Conservation (phyloP, 2,113 vertebrate species). For the Indri indri region DNA sequence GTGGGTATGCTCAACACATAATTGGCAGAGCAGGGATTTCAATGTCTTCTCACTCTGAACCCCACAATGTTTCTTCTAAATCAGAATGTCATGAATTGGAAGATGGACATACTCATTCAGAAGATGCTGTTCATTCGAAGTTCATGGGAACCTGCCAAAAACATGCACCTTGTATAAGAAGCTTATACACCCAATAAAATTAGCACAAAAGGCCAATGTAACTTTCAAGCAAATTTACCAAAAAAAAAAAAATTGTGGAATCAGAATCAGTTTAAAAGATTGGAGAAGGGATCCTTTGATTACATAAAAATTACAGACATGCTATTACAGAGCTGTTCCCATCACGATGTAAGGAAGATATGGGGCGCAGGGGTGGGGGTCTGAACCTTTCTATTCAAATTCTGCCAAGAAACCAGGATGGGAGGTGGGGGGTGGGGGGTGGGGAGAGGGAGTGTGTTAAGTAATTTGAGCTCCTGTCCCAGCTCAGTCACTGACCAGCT, state of each 20-base stretch:
- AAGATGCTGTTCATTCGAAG: not conserved
- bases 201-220: not conserved
- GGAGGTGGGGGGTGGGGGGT: no score
- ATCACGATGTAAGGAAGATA: not conserved
- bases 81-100: not conserved
- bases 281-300: not conserved
- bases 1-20: no score
- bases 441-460: not conserved
- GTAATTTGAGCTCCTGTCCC: not conserved
- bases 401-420: not conserved
- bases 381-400: not conserved
- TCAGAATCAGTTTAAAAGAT: not conserved
- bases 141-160: not conserved
- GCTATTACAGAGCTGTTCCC: not conserved
- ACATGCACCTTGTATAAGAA: not conserved
- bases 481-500: not conserved
- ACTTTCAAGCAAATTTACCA: not conserved
- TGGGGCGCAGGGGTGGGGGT: not conserved
- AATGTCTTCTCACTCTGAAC: not conserved
- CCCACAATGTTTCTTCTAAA: not conserved
- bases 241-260: not conserved
- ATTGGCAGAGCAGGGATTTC: not conserved
- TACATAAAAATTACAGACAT: not conserved
- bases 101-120: not conserved
- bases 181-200: not conserved